Evolutionary conservation across 2,888 invertebrate genomes (phyloP), one percentile per base, ranked within the genome.

Genomic region (Saturnia japonica): DNA sequence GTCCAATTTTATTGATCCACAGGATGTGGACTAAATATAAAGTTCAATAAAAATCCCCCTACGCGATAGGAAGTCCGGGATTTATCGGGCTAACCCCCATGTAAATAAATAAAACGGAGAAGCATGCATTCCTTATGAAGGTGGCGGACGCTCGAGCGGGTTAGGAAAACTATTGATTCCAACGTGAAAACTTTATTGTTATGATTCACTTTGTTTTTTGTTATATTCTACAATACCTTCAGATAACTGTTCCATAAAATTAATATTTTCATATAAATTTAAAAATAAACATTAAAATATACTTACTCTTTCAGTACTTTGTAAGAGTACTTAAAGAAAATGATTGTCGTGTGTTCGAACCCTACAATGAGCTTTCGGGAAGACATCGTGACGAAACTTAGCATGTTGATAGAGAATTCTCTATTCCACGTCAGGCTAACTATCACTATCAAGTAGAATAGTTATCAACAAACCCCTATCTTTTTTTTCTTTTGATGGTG

Each of bases 61-160:
- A 84, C 80, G 80, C 85, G 84, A 90, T 88, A 86, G 85, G 82
- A 86, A 90, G 88, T 86, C 91, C 85, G 87, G 90, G 93, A 94
- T 93, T 94, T 93, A 93, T 93, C 91, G 93, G 82, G 82, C 89
- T 91, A 90, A 91, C 92, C 92, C n/a, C 93, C 91, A 89, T 91
- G 88, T 94, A 91, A 93, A 94, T 93, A 93, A 93, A 93, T 93
- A 94, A 94, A 91, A 83, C 87, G 86, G 83, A 85, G 82, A 83
- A 81, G 84, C 89, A 91, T 94, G 91, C 93, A 93, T 93, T 91
- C 89, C 89, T 92, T 93, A 94, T 93, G 90, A 92, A 90, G 79
- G 77, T 77, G 76, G 79, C 78, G 78, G 79, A 77, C 79, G 79
- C 77, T 82, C 76, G 83, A 85, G 84, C 83, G 85, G 86, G 89